A percentile compares a stretch with the other conserved stretches of the same genome.
phyloP scores from a whole-genome alignment of 2,888 invertebrate genomes.

The Spicauda simplicius region DNA sequence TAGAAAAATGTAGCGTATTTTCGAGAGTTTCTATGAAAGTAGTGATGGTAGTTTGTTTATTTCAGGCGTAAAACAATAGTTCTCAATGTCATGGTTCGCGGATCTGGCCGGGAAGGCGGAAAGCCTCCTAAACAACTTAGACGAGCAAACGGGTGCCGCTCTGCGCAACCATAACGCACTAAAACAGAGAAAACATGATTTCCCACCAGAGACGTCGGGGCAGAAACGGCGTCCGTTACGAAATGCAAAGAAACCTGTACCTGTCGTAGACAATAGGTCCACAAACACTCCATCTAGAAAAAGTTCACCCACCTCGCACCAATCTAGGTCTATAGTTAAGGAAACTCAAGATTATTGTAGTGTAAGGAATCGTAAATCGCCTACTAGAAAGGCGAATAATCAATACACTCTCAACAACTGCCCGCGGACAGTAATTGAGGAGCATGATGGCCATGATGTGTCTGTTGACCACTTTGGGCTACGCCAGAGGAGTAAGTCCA shows the following conservation, averaged over 20 bases:
- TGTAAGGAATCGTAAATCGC: conserved; percentile 42
- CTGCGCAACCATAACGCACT: conserved; percentile 69
- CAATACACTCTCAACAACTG: conserved; percentile 57
- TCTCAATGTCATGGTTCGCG: conserved; percentile 89
- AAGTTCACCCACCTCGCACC: conserved; percentile 48
- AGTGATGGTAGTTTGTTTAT: conserved; percentile 34
- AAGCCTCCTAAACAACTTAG: conserved; percentile 89
- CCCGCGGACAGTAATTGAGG: conserved; percentile 57
- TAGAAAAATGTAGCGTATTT: background rate
- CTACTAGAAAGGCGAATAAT: conserved; percentile 49
- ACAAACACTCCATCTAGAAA: conserved; percentile 50
- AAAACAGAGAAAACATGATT: conserved; percentile 57
- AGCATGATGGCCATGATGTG: conserved; percentile 49
- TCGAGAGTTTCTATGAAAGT: background rate
- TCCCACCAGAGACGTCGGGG: conserved; percentile 47
- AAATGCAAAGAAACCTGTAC: conserved; percentile 51
- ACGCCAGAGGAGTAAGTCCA: conserved; percentile 62
- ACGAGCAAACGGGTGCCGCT: conserved; percentile 89
- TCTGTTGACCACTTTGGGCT: conserved; percentile 53
- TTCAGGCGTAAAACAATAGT: conserved; percentile 49
- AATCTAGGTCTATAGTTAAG: conserved; percentile 47
- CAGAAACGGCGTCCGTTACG: conserved; percentile 55
- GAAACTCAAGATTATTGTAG: conserved; percentile 45
- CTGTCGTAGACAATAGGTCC: conserved; percentile 52
- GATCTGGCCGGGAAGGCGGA: conserved; percentile 91